Evolutionary conservation across 2,113 vertebrate genomes (phyloP).

Genomic region (Mesocricetus auratus): DNA sequence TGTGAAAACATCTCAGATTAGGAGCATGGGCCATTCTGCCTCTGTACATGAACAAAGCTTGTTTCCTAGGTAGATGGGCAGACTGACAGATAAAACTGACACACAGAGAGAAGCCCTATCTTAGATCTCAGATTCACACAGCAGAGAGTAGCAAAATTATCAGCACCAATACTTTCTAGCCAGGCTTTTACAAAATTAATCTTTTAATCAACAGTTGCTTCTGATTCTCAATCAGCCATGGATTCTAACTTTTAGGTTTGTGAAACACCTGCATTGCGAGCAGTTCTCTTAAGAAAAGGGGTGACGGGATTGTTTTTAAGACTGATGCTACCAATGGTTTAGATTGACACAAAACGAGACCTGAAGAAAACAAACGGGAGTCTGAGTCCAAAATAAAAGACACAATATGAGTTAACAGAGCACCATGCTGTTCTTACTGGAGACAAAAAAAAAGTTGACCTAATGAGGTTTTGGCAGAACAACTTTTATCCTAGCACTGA

Average conservation of each 20-base stretch:
- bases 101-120: neutral
- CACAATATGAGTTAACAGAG: neutral
- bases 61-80: neutral
- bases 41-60: neutral
- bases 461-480: slow-evolving; percentile 47
- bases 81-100: neutral
- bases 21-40: neutral
- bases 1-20: neutral
- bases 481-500: slow-evolving; percentile 17
- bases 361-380: slow-evolving; percentile 33
- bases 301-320: slow-evolving; percentile 4
- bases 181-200: neutral
- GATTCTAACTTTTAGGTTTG: neutral
- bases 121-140: neutral
- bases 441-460: slow-evolving; percentile 34
- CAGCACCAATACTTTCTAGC: neutral
- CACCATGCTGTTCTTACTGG: neutral
- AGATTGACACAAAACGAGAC: neutral
- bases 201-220: slow-evolving; percentile 19
- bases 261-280: neutral
- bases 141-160: slow-evolving; percentile 19
- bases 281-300: neutral
- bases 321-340: neutral
- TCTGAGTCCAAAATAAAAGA: slow-evolving; percentile 17
- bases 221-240: neutral